Evolutionary conservation across 1,140 invertebrate species (phyloP).

Genomic region (Neodiprion pinetum): DNA sequence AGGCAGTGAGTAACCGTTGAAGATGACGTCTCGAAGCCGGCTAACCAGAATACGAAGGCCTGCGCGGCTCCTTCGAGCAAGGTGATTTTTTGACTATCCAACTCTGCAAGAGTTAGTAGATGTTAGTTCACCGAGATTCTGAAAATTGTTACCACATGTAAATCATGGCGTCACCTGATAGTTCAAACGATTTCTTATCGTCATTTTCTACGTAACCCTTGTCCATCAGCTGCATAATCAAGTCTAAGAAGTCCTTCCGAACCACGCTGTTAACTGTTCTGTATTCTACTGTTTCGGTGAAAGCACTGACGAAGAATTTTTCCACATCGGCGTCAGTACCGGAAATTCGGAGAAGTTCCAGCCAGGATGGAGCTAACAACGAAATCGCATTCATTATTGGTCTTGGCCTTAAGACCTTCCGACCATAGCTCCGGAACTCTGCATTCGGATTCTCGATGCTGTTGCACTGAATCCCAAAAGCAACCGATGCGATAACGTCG

Average conservation of each 20-base stretch:
- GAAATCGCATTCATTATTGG: constrained; percentile 33
- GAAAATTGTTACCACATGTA: too few relatives aligned
- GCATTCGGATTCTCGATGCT: constrained; percentile 57
- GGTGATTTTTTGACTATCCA: constrained; percentile 34
- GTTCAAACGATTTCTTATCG: not conserved
- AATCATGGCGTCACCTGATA: not conserved
- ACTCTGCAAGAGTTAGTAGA: constrained; percentile 55
- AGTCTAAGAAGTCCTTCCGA: constrained; percentile 66
- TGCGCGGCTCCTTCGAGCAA: constrained; percentile 32
- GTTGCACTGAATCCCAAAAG: constrained; percentile 66
- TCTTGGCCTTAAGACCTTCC: constrained; percentile 42
- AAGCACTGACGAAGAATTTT: constrained; percentile 58
- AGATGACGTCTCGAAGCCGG: constrained; percentile 54
- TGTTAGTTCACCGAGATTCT: too few relatives aligned
- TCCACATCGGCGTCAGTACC: constrained; percentile 45
- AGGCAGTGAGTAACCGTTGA: constrained; percentile 36
- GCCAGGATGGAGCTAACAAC: constrained; percentile 19
- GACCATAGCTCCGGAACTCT: constrained; percentile 35
- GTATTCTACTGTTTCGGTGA: constrained; percentile 57
- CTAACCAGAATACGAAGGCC: constrained; percentile 43
- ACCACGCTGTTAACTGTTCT: constrained; percentile 58
- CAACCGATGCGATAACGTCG: constrained; percentile 66
- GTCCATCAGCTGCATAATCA: constrained; percentile 64
- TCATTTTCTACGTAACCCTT: constrained; percentile 38
- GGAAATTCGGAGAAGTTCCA: constrained; percentile 22